These are phyloP conservation scores for Vombatus ursinus DNA, from an alignment of 2,113 vertebrate species.

Conservation along the genomic window DNA sequence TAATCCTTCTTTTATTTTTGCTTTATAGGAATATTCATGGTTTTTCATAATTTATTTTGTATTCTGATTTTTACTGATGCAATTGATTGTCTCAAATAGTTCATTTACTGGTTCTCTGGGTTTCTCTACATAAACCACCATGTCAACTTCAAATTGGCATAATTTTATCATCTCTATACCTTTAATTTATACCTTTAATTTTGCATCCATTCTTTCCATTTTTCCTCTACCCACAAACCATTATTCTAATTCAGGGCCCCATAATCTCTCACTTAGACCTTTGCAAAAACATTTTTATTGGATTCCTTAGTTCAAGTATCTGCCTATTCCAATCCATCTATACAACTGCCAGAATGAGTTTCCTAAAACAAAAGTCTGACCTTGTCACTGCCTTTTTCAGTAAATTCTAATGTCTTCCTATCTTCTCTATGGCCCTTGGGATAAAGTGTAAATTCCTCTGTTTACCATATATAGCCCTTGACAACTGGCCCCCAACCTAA, in stretches of 20 bases:
- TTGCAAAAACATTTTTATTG: not conserved
- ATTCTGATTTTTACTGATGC: not conserved
- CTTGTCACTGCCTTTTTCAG: not conserved
- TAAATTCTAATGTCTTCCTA: not conserved
- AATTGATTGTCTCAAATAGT: not conserved
- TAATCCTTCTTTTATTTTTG: not conserved
- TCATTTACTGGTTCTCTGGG: not conserved
- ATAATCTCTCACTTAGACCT: not conserved
- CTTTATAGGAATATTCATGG: not conserved
- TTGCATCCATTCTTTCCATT: not conserved
- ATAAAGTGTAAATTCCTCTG: not conserved
- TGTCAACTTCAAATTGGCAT: not conserved
- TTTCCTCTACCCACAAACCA: not conserved
- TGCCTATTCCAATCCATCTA: not conserved
- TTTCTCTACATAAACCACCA: not conserved
- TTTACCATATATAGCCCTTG: not conserved
- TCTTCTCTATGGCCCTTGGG: not conserved
- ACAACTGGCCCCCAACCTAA: not conserved
- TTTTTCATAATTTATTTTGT: not conserved
- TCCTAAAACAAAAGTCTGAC: not conserved
- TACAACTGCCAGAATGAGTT: not conserved
- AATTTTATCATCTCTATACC: not conserved
- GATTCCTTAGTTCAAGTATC: not conserved
- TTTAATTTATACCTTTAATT: not conserved
- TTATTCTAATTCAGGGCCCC: not conserved